These are phyloP conservation scores for Calephelis nemesis DNA, from an alignment of 1,140 invertebrate species.

Conservation along the genomic window DNA sequence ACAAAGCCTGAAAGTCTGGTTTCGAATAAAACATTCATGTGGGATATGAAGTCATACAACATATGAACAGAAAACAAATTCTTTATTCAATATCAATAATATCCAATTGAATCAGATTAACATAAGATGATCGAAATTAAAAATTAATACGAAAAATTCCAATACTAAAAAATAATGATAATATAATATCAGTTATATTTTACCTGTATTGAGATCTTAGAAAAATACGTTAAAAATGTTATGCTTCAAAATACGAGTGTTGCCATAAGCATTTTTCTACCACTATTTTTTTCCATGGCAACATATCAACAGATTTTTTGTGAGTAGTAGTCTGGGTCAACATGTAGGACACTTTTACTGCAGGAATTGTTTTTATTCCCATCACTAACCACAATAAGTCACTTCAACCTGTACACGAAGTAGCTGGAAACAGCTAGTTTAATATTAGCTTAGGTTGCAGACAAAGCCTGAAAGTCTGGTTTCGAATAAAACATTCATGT, in stretches of 20 bases:
- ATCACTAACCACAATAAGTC: too few relatives aligned
- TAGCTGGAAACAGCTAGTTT: too few relatives aligned
- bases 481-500: too few relatives aligned
- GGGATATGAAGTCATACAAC: conserved; percentile 38
- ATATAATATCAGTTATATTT: conserved; percentile 27
- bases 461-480: too few relatives aligned
- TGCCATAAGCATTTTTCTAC: conserved; percentile 36
- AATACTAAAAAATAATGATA: conserved; percentile 32
- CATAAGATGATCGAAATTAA: conserved; percentile 47
- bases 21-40: too few relatives aligned
- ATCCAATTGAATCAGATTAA: conserved; percentile 75
- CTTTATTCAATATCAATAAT: conserved; percentile 74
- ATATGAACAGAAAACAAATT: conserved; percentile 73
- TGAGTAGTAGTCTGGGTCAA: too few relatives aligned
- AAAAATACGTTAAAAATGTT: conserved; percentile 64
- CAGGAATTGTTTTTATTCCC: too few relatives aligned
- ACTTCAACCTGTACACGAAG: too few relatives aligned
- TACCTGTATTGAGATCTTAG: conserved; percentile 63
- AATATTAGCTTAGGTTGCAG: too few relatives aligned
- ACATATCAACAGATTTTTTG: conserved; percentile 15
- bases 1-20: too few relatives aligned
- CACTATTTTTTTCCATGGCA: conserved; percentile 29
- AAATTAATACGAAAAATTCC: conserved; percentile 44
- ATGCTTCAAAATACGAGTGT: conserved; percentile 45
- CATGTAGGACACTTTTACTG: too few relatives aligned